A percentile compares a stretch with the other conserved stretches of the same genome.
These are phyloP conservation scores for Umimayanthus kanabou DNA, from an alignment of 92 coral and sea anemone species.

Conservation along the genomic window DNA sequence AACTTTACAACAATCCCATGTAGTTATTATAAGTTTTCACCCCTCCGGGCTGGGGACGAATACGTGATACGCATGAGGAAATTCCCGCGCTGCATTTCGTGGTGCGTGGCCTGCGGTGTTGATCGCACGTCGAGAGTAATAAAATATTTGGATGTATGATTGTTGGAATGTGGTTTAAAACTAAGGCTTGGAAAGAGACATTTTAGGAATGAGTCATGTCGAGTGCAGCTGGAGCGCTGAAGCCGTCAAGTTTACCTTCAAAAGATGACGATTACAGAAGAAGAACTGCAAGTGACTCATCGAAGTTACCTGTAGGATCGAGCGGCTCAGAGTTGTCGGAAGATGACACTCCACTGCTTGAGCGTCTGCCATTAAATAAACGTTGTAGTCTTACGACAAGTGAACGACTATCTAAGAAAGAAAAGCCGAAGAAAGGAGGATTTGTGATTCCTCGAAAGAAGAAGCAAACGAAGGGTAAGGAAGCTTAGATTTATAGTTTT, in stretches of 20 bases:
- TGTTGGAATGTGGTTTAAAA: constrained; percentile 19
- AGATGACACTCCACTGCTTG: constrained; percentile 63
- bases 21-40: neutral
- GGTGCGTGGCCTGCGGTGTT: constrained; percentile 6
- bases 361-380: constrained; percentile 31
- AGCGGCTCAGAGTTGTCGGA: constrained; percentile 64
- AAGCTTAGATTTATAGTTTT: neutral
- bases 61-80: neutral
- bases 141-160: neutral
- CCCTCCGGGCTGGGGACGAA: neutral
- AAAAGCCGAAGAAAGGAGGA: constrained; percentile 53
- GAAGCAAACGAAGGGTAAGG: constrained; percentile 74
- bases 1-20: no score
- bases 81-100: constrained; percentile 25
- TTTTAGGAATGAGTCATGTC: constrained; percentile 33
- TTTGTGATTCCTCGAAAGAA: constrained; percentile 91
- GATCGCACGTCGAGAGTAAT: neutral
- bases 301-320: neutral
- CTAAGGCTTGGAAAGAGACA: neutral
- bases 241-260: neutral
- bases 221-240: constrained; percentile 15
- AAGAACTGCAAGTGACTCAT: neutral
- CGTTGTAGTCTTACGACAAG: neutral
- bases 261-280: neutral
- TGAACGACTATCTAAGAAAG: neutral